phyloP scores from a whole-genome alignment of 1,140 invertebrate genomes.

The Megalopta genalis region DNA sequence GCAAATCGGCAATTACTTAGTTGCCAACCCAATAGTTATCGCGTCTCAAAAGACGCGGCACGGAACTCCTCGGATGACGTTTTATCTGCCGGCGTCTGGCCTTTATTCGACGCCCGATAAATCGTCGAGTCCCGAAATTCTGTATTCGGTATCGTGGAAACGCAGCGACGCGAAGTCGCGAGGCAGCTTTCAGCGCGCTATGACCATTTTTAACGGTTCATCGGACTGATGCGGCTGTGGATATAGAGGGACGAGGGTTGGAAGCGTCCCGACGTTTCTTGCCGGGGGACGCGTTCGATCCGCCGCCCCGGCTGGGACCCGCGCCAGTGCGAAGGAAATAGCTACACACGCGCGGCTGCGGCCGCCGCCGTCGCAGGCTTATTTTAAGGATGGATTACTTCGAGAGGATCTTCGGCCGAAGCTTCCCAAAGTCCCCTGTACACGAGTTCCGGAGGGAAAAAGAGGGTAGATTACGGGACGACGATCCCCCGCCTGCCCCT shows the following conservation, averaged over 20 bases:
- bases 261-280: conserved; percentile 4
- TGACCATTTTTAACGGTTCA: conserved; percentile 50
- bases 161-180: conserved; percentile 7
- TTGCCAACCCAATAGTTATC: no score
- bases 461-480: background rate
- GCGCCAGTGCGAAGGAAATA: no score
- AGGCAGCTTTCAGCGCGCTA: conserved; percentile 9
- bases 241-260: conserved; percentile 26
- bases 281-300: background rate
- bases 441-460: background rate
- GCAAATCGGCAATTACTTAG: no score
- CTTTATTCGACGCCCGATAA: no score
- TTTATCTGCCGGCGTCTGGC: no score
- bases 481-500: background rate
- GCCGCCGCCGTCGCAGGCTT: conserved; percentile 16
- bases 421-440: conserved; percentile 15
- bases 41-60: no score
- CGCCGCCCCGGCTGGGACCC: background rate
- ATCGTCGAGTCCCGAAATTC: no score
- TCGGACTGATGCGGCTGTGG: conserved; percentile 7
- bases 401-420: background rate
- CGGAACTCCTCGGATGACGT: no score
- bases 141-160: background rate
- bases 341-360: background rate
- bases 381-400: conserved; percentile 31